Evolutionary conservation across 2,113 vertebrate genomes (phyloP), one percentile per base, ranked within the genome.

Genomic region (Mormyrus lacerda): DNA sequence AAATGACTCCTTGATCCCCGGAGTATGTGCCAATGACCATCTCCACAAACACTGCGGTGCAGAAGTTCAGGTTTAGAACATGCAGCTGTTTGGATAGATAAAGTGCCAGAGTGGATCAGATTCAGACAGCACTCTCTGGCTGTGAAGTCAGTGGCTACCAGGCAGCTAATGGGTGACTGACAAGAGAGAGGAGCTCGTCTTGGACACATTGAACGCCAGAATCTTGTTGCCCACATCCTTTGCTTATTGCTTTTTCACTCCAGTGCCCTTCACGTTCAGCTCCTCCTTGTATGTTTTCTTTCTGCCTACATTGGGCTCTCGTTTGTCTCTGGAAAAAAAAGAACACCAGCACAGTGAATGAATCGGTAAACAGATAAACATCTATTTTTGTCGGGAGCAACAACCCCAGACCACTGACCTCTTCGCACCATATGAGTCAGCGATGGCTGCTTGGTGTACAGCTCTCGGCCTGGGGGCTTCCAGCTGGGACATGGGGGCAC

Each of bases 321-420:
- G 55, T 90, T 95, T 96, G 91, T 95, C 95, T 89, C 97, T 98
- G 93, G 3, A 89, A 7, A 92, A 69, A 90, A 15, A 92, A 69
- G 90, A 15, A 90, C 4, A 27, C 31, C 35, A 69, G n/a, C 61
- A 69, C n/a, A 51, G 88, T 90, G 89, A 93, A 90, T 19, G 91
- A 58, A 89, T 9, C 21, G 42, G 51, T 83, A 24, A 83, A 53
- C n/a, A 79, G 73, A 19, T 19, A 35, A 50, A 27, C 21, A 58
- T 39, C 31, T 50, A 27, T 39, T 44, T 69, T 85, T 19, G 6
- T 79, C 15, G 35, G 73, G 35, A 79, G 51, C 39, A 55, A 61
- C 39, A 17, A 69, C 73, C 21, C 31, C 73, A 31, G 17, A 39
- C 1, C 48, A 91, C 95, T 95, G 96, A 98, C 98, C 97, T 95